Evolutionary conservation across 2,888 invertebrate species (phyloP), one percentile per base, ranked within the genome.

Genomic region (Perdita meconis): DNA sequence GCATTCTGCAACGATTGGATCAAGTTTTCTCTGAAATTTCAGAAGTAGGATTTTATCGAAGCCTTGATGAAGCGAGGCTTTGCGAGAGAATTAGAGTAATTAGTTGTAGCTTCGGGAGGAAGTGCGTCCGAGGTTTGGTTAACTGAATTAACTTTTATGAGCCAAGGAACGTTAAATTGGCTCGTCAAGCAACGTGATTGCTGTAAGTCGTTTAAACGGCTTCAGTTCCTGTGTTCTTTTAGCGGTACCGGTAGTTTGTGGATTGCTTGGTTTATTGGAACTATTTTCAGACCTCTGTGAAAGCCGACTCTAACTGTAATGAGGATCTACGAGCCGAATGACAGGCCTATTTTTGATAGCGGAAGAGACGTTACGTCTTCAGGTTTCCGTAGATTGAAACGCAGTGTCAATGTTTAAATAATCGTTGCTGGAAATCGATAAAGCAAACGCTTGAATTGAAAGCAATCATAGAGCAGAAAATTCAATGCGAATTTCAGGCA

Each of bases 201-300:
- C 57, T 13, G 36, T 60, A 47, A 42, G 47, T 26, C 63, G 63
- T 16, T 19, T 53, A 64, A 60, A 72, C 60, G 78, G 63, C 72
- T 72, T 60, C 34, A 72, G 64, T 59, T 67, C 51, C 65, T 64
- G 67, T 67, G 67, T 67, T 68, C 72, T 78, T 79, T 79, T 65
- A 72, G 55, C 59, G 72, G 47, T 68, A 51, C 65, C 70, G 75
- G 78, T 56, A 74, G 78, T 78, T 77, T 77, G 78, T 42, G 78
- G 70, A 78, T 70, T 55, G 70, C 51, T 40, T 77, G 44, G 70
- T 78, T 78, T 78, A 78, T 77, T 57, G 61, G 51, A 53, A 77
- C 78, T 78, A 78, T 78, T 78, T 78, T 65, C 78, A 36, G 59
- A 61, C 77, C 60, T 76, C 76, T 78, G 69, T 65, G 64, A 40